phyloP scores from a whole-genome alignment of 2,888 invertebrate genomes.

The Eupithecia exiguata region DNA sequence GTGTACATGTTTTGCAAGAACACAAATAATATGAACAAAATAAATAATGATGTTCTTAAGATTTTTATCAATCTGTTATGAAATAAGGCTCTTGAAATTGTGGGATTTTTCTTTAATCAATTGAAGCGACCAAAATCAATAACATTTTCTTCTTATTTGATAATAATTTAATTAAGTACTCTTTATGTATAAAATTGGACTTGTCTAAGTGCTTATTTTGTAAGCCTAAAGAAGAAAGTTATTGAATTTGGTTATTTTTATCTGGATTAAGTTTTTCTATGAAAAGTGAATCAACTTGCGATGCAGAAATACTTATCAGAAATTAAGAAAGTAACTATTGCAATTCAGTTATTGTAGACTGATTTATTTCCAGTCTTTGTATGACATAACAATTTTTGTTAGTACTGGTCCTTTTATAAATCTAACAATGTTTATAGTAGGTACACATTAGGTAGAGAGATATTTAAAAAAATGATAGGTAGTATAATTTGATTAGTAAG shows the following conservation, averaged over 20 bases:
- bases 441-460: neutral
- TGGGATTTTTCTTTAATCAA: too few species aligned
- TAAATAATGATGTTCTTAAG: neutral
- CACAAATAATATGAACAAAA: neutral
- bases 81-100: neutral
- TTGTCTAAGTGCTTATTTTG: too few species aligned
- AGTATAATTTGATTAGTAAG: neutral
- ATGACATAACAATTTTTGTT: too few species aligned
- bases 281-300: neutral
- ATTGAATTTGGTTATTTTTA: too few species aligned
- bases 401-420: too few species aligned
- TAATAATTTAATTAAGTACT: too few species aligned
- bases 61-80: neutral
- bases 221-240: too few species aligned
- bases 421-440: neutral
- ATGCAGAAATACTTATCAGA: neutral
- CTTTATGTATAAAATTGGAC: too few species aligned
- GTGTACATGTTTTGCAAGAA: constrained; percentile 1
- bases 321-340: neutral
- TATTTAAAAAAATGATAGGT: neutral
- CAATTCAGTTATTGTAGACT: neutral
- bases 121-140: too few species aligned
- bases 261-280: neutral
- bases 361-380: neutral
- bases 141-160: too few species aligned